These are phyloP conservation scores for Urosaurus nigricauda DNA, from an alignment of 2,797 vertebrate species.

Conservation along the genomic window DNA sequence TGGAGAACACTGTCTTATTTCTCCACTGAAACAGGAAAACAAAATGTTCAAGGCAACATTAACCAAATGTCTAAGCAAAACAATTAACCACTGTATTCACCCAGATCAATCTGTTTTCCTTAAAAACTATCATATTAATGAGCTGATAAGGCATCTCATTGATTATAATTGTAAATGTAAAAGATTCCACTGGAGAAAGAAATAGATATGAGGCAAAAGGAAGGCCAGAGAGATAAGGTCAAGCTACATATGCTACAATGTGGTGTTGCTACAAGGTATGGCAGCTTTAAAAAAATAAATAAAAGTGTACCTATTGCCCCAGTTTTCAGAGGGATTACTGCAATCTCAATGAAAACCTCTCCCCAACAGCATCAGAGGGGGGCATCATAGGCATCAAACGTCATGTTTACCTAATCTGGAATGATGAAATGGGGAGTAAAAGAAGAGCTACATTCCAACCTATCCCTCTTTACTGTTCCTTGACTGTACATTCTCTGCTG, in stretches of 20 bases:
- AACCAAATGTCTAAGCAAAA: too few relatives aligned
- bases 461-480: background rate
- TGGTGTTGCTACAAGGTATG: background rate
- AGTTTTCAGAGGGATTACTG: background rate
- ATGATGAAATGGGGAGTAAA: background rate
- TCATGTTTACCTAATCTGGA: background rate
- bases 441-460: background rate
- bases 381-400: background rate
- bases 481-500: background rate
- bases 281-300: background rate
- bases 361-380: background rate
- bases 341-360: background rate
- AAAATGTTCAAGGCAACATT: too few relatives aligned
- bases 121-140: too few relatives aligned
- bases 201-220: background rate
- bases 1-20: too few relatives aligned
- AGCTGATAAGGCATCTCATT: too few relatives aligned
- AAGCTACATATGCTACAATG: too few relatives aligned
- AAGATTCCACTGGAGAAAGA: background rate
- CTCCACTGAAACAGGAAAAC: too few relatives aligned
- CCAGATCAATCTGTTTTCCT: too few relatives aligned
- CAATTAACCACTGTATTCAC: too few relatives aligned
- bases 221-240: too few relatives aligned
- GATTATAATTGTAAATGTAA: too few relatives aligned
- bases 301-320: background rate